These are phyloP conservation scores for Helogale parvula DNA, from an alignment of 2,113 vertebrate species.

Conservation along the genomic window DNA sequence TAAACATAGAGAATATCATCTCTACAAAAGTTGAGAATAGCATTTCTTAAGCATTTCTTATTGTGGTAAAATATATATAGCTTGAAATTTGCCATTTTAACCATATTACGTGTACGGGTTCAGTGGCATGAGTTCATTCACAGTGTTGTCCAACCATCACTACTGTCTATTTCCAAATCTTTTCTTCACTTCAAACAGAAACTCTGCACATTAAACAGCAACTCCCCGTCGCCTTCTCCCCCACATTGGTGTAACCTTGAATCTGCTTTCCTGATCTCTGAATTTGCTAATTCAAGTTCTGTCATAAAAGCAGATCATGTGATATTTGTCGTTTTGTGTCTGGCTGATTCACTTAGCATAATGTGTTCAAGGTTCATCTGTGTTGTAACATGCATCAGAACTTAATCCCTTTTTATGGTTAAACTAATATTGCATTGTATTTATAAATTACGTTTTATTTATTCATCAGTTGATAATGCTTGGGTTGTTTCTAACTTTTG, in stretches of 20 bases:
- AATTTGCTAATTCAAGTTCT: constrained; percentile 1
- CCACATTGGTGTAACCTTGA: not conserved
- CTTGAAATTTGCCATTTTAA: not conserved
- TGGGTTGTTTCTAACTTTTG: not conserved
- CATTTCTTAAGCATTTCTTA: not conserved
- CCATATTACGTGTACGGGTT: not conserved
- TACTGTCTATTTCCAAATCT: not conserved
- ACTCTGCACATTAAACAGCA: not conserved
- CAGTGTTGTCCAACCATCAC: not conserved
- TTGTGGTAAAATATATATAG: not conserved
- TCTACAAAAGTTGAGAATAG: not conserved
- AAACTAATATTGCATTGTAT: not conserved
- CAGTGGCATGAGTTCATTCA: not conserved
- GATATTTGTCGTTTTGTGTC: not conserved
- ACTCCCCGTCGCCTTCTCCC: not conserved
- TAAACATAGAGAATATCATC: not conserved
- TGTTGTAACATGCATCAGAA: not conserved
- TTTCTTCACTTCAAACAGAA: not conserved
- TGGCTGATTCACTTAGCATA: not conserved
- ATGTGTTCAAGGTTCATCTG: not conserved
- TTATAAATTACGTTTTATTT: not conserved
- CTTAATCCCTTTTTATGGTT: not conserved
- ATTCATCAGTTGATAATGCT: not conserved
- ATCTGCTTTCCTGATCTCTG: not conserved
- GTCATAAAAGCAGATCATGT: not conserved